Base-by-base conservation (phyloP, 2,888 invertebrate species). In the Nesidiocoris tenuis region DNA sequence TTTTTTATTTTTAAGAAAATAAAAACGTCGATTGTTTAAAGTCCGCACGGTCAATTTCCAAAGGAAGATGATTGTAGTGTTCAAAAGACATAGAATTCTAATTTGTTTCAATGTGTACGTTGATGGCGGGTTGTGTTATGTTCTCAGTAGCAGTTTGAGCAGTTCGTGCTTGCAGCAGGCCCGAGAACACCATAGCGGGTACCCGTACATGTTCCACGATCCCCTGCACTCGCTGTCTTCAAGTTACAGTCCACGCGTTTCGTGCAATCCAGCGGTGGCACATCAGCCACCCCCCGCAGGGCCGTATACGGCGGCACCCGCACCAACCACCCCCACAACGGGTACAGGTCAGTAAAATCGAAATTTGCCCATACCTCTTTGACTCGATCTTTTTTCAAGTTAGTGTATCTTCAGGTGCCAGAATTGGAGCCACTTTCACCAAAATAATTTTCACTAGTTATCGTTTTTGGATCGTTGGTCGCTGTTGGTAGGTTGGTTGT, bases 161-260 rank as follows among this genome's bases (percentile, higher is more conserved):
- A 90, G 90, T 81, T 94, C 91, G 84, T 95, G 92, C 84, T 89
- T 92, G 81, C 95, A 93, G 84, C 94, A 93, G 85, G 92, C 82
- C 55, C 78, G 82, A 61, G 82, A 82, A 80, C 82, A 82, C 82
- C 81, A 80, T 75, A 85, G 87, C 80, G 91, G 91, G 74, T 94
- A 94, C 85, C 94, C 94, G 55, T 95, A 95, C 87, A 95, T 95
- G 91, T 95, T 95, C 85, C 87, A 83, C 80, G 94, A 95, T 85
- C 94, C 94, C 78, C 87, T 95, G 76, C 89, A 89, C 82, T 90
- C 91, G 75, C 85, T 91, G 78, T 88, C 90, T 81, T 89, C 90
- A 79, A 91, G 90, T 84, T 88, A 90, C 80, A 91, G 91, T 80
- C 86, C 89, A 76, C 89, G 91, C 81, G 89, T 90, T 77, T 83